Percentiles rank a stretch among this genome's conserved stretches.
phyloP scores from a whole-genome alignment of 2,797 vertebrate genomes.

The Parambassis ranga region DNA sequence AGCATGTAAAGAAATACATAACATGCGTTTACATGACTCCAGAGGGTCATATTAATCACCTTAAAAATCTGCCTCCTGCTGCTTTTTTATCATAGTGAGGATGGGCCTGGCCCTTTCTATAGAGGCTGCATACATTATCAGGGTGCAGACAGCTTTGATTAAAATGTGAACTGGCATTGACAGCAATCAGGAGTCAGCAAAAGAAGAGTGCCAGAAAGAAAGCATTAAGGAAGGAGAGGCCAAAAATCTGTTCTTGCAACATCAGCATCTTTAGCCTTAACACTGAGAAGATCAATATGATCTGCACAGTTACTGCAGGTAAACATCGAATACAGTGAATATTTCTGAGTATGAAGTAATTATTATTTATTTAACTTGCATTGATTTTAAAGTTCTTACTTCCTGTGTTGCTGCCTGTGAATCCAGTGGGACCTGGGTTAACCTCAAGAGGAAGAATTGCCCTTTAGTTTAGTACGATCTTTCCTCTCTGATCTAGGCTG shows the following conservation, averaged over 20 bases:
- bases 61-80: too few species aligned
- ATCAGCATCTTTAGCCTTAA: not conserved
- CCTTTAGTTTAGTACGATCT: constrained; percentile 14
- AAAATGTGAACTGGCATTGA: not conserved
- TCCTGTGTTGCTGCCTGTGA: not conserved
- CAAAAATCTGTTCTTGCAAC: not conserved
- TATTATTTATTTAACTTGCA: not conserved
- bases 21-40: too few species aligned
- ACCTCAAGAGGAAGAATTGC: constrained; percentile 4
- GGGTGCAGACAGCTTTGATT: not conserved
- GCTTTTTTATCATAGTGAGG: too few species aligned
- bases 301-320: too few species aligned
- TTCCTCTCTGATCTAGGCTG: constrained; percentile 1
- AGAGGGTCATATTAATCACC: too few species aligned
- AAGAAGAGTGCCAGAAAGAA: not conserved
- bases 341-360: not conserved
- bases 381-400: not conserved
- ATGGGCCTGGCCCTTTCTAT: not conserved
- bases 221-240: not conserved
- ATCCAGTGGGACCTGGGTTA: constrained; percentile 17
- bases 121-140: not conserved
- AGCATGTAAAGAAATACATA: too few species aligned
- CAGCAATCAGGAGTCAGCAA: not conserved
- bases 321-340: too few species aligned
- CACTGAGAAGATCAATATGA: not conserved